Base-by-base conservation (phyloP, 1,140 invertebrate species). In the Heliconius eleuchia region DNA sequence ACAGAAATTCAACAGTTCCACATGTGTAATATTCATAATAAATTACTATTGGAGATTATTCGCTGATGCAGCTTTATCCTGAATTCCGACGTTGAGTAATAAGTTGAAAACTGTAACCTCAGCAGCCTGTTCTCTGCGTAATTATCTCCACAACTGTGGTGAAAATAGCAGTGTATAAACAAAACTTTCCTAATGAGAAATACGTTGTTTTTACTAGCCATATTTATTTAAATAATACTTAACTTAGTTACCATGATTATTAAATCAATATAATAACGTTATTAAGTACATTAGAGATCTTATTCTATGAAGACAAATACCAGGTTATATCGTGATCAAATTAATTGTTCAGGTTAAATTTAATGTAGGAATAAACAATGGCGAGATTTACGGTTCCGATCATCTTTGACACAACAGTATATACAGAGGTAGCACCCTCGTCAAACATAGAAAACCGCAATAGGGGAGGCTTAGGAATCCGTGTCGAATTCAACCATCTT, bases 341-440 rank as follows among this genome's bases (percentile, higher is more conserved):
- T 30, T 66, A 13, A 66, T 30, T 66, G 23, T 66, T 27, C 23
- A 66, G 23, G 23, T 66, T 66, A 66, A 5, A 30, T 66, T 27
- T 27, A 30, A 66, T 30, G 7, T 23, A 57, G 55, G n/a, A 57
- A 57, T 57, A 66, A 66, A 66, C 60, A 66, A 66, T 66, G 60
- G 60, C 2, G n/a, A 30, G 60, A 66, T 66, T 66, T 30, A 66
- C 60, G 60, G 11, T 9, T 16, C 9, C 60, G 60, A 66, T 66
- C 60, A 66, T 66, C 60, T 66, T 66, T 66, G 60, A 66, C 11
- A 66, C 27, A 66, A 66, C 23, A 27, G 23, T 66, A 30, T 66
- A 46, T 46, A 46, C 6, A 52, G 50, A 52, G 71, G 30, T 71
- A 27, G n/a, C 50, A 73, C 72, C 72, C 46, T 73, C 72, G 72